Evolutionary conservation across 2,797 vertebrate species (phyloP), one percentile per base, ranked within the genome.

Genomic region (Dipus sagitta): DNA sequence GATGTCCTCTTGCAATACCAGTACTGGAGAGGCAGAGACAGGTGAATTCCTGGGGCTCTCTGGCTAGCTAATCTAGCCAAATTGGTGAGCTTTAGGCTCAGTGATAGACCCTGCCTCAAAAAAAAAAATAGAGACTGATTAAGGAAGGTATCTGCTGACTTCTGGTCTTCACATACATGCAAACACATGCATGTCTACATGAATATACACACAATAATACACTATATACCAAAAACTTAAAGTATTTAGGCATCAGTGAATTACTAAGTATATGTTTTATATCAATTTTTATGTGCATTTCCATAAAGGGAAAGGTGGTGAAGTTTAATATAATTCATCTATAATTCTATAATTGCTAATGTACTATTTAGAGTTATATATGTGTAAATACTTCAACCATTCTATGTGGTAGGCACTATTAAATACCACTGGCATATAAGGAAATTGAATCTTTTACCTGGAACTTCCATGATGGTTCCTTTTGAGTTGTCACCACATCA

Each of bases 271-370:
- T 17, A 30, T 82, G 20, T 3, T 23, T 54, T 64, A 23, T 87
- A 28, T 42, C 75, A 62, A 38, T 85, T 88, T 93, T 79, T 32
- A 93, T 26, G 13, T 68, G 18, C 62, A 17, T 42, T 90, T 96
- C 15, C 34, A 54, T 78, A 76, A 85, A 76, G 54, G 65, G 47
- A 80, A 94, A 58, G 10, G 38, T 83, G 14, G 34, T 78, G 42
- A 71, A 42, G 30, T 79, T 58, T 89, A 64, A 84, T 64, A 47
- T 47, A 88, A 83, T 86, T 93, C 52, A 14, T 90, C 30, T 17
- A 11, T 85, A 81, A 6, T 18, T 67, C 67, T 87, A 28, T 47
- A 71, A 75, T 47, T 90, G 26, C 21, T 76, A 68, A 90, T 24
- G 60, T 8, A 91, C 24, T 62, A 58, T 80, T 47, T 82, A 88